Evolutionary conservation across 2,888 invertebrate species (phyloP), one percentile per base, ranked within the genome.

Genomic region (Microctonus hyperodae): DNA sequence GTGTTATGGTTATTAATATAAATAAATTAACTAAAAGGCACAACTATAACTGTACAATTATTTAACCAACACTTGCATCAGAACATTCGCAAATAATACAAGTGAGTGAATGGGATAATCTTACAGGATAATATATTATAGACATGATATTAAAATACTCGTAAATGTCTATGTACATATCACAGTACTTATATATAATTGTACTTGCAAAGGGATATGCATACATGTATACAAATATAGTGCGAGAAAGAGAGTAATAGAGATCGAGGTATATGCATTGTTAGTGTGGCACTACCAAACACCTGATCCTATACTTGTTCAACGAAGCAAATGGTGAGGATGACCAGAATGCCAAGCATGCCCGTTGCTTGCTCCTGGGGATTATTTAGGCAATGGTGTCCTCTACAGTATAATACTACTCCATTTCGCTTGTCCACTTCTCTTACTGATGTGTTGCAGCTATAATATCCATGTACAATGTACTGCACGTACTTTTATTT

Each of bases 301-400:
- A 72, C 71, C 70, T 69, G 71, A 72, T 69, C 64, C 20, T 53
- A 63, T 65, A 55, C 51, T 58, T 56, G 68, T 50, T 50, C 22
- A 58, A 64, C 64, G 67, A 71, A 69, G 75, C 75, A 44, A 44
- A 44, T 44, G 44, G 75, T 77, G 75, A 73, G 75, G 75, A 77
- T 76, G 73, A 74, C 68, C 73, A 74, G 76, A 78, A 78, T 76
- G 70, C 71, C 71, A 69, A 68, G 74, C 79, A 79, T 79, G 79
- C 74, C 69, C 64, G 72, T 61, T 68, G 72, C 68, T 69, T 60
- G 70, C 72, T 76, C 61, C 70, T 61, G 70, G 68, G 75, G 79
- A 79, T 79, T 79, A 79, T 71, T 66, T 57, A 61, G 71, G 70
- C 44, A 65, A 64, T 58, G 53, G 44, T 20, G 16, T 16, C 66